phyloP scores from a whole-genome alignment of 2,797 vertebrate species.

The Enoplosus armatus region DNA sequence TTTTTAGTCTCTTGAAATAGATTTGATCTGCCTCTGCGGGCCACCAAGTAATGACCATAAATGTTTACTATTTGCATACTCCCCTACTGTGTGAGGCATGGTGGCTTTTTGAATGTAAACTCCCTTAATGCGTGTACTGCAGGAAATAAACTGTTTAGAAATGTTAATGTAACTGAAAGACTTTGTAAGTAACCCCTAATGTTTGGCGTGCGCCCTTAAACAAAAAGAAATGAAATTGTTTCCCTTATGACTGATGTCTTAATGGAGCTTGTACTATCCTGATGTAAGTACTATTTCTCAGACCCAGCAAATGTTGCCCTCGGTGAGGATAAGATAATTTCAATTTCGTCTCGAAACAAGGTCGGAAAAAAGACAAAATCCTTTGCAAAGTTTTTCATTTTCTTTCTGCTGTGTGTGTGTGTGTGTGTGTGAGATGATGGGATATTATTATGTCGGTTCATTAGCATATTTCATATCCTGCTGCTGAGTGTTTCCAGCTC shows the following conservation, averaged over 20 bases:
- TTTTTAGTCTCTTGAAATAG: constrained; percentile 10
- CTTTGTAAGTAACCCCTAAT: constrained; percentile 2
- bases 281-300: constrained; percentile 11
- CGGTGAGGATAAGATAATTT: constrained; percentile 12
- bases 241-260: constrained; percentile 23
- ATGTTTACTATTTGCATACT: constrained; percentile 23
- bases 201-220: constrained; percentile 6
- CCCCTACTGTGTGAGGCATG: constrained; percentile 10
- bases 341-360: constrained; percentile 32
- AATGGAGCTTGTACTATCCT: constrained; percentile 9
- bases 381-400: constrained; percentile 51
- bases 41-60: constrained; percentile 14
- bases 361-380: constrained; percentile 40
- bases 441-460: constrained; percentile 67
- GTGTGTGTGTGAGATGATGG: constrained; percentile 40
- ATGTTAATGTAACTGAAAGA: neutral
- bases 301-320: constrained; percentile 4
- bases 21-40: constrained; percentile 11
- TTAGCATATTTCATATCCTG: constrained; percentile 83
- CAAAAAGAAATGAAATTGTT: constrained; percentile 11
- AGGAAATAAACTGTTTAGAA: constrained; percentile 3
- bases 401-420: constrained; percentile 25
- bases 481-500: constrained; percentile 48
- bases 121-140: constrained; percentile 11
- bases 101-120: neutral